These are phyloP conservation scores for Catharus bicknelli DNA, from an alignment of 2,113 vertebrate species.

Conservation along the genomic window DNA sequence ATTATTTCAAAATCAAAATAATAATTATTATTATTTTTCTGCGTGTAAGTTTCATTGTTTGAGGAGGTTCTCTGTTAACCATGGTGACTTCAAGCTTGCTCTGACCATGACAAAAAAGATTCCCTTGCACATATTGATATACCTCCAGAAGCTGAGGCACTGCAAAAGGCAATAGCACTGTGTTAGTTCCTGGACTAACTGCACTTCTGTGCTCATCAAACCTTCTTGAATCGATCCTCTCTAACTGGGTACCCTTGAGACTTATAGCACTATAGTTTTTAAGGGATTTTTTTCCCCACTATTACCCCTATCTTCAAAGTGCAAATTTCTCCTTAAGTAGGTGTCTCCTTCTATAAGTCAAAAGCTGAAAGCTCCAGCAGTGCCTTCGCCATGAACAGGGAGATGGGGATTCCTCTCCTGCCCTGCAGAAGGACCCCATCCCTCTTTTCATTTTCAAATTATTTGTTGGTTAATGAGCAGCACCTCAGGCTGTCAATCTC, in stretches of 20 bases:
- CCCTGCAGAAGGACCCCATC: neutral
- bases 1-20: conserved; percentile 18
- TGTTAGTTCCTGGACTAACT: neutral
- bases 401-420: neutral
- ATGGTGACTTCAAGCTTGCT: neutral
- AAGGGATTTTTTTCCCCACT: neutral
- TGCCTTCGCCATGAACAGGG: neutral
- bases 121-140: neutral
- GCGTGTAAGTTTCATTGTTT: neutral
- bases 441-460: conserved; percentile 30
- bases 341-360: neutral
- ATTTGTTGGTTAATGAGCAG: conserved; percentile 41
- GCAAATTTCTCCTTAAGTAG: conserved; percentile 2
- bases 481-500: conserved; percentile 37
- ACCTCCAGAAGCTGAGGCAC: neutral
- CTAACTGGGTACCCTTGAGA: neutral
- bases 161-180: neutral
- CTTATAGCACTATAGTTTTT: neutral
- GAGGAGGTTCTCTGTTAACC: neutral
- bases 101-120: neutral
- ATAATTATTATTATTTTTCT: neutral
- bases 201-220: neutral
- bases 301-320: neutral
- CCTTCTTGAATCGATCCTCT: neutral
- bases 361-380: neutral